These are phyloP conservation scores for Pseudolycoriella hygida DNA, from an alignment of 2,888 invertebrate species.

Conservation along the genomic window DNA sequence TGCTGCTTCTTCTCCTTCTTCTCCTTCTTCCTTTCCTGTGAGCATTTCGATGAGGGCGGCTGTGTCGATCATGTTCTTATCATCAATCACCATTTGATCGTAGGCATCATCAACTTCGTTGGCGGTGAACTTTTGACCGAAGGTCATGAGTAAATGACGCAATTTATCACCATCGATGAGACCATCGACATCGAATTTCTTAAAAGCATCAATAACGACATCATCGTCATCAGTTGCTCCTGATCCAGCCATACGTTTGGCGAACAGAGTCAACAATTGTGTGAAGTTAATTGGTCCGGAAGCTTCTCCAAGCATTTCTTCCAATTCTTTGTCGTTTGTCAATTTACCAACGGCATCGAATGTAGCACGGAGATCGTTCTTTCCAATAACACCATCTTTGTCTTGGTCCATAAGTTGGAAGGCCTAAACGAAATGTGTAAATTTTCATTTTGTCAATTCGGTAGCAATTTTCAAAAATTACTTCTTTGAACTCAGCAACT, in stretches of 20 bases:
- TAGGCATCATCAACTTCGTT: conserved; percentile 83
- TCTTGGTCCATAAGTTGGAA: conserved; percentile 93
- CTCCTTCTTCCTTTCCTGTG: conserved; percentile 72
- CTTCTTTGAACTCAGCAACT: conserved; percentile 92
- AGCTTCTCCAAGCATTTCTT: conserved; percentile 74
- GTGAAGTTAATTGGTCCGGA: conserved; percentile 91
- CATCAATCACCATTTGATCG: conserved; percentile 85
- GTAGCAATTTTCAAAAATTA: conserved; percentile 22
- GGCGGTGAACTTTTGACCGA: conserved; percentile 80
- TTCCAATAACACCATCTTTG: conserved; percentile 81
- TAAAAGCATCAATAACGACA: conserved; percentile 82
- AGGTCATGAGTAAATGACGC: conserved; percentile 81
- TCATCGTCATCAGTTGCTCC: conserved; percentile 80
- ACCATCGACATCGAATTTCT: conserved; percentile 77
- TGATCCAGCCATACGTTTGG: conserved; percentile 79
- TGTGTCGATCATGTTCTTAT: conserved; percentile 80
- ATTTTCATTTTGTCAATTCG: too few relatives aligned
- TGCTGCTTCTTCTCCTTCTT: conserved; percentile 36
- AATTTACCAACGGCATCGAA: conserved; percentile 86
- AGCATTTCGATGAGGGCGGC: conserved; percentile 72
- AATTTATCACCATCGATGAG: conserved; percentile 77
- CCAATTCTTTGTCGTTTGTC: conserved; percentile 78
- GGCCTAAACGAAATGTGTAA: background rate
- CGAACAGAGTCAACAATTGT: conserved; percentile 81
- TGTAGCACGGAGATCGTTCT: conserved; percentile 78